Evolutionary conservation across 2,113 vertebrate species (phyloP).

Genomic region (Cavia aperea): DNA sequence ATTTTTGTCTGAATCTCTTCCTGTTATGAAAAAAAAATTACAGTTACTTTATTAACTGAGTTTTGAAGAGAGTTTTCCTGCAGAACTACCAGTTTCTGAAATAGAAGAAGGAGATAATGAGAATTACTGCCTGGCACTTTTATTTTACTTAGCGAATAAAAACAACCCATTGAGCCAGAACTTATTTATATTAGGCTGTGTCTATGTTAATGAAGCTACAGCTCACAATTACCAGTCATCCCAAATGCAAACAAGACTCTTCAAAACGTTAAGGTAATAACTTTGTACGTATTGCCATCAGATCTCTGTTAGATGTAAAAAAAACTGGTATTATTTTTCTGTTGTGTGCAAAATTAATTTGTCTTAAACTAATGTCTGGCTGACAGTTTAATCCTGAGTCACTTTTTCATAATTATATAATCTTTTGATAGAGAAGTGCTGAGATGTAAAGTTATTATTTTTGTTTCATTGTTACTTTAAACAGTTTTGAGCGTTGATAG

Average conservation of each 20-base stretch:
- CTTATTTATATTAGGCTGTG: constrained; percentile 59
- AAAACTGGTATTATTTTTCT: not conserved
- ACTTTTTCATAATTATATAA: not conserved
- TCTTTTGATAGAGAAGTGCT: not conserved
- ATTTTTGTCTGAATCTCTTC: constrained; percentile 66
- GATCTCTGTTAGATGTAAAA: not conserved
- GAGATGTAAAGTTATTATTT: not conserved
- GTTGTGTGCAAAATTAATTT: constrained; percentile 26
- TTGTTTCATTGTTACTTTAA: constrained; percentile 34
- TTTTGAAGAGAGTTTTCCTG: constrained; percentile 22
- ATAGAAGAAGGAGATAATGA: constrained; percentile 45
- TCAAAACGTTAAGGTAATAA: constrained; percentile 37
- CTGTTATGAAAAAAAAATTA: constrained; percentile 53
- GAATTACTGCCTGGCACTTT: constrained; percentile 66
- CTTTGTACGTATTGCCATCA: not conserved
- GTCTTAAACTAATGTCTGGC: not conserved
- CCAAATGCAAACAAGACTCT: constrained; percentile 44
- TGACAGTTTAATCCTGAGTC: not conserved
- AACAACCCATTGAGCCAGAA: constrained; percentile 58
- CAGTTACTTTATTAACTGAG: constrained; percentile 61
- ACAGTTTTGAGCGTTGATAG: constrained; percentile 12
- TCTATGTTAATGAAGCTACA: constrained; percentile 55
- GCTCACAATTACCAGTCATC: constrained; percentile 58
- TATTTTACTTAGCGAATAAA: constrained; percentile 69
- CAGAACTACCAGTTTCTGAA: constrained; percentile 49